Percentiles rank a stretch among this genome's conserved stretches.
phyloP scores from a whole-genome alignment of 2,888 invertebrate genomes.

The Amiota minor region DNA sequence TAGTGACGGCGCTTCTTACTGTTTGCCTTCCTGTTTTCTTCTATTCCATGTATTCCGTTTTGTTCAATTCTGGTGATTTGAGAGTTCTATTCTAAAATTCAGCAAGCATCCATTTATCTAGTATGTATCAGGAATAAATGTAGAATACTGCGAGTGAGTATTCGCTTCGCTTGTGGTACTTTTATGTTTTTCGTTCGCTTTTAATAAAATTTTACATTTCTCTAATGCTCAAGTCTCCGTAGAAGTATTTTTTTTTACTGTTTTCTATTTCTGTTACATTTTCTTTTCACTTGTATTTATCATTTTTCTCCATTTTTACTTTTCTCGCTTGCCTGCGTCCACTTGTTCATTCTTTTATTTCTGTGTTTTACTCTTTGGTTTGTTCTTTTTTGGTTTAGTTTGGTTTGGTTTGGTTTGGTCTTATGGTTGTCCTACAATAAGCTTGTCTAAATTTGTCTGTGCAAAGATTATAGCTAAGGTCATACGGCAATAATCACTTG shows the following conservation, averaged over 20 bases:
- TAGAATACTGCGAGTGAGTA: not conserved
- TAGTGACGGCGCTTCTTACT: too few species aligned
- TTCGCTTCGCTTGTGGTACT: not conserved
- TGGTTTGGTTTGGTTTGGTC: not conserved
- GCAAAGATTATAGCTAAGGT: constrained; percentile 53
- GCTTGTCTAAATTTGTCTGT: constrained; percentile 27
- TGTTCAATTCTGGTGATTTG: not conserved
- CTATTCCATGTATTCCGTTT: not conserved
- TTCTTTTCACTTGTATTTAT: not conserved
- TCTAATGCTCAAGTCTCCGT: constrained; percentile 4
- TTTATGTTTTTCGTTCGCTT: not conserved
- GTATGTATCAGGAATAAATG: too few species aligned
- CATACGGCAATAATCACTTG: constrained; percentile 29
- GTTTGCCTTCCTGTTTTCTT: too few species aligned
- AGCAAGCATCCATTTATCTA: too few species aligned
- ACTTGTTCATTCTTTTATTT: not conserved
- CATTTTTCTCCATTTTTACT: not conserved
- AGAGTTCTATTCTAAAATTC: too few species aligned
- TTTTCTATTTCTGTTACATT: constrained; percentile 6
- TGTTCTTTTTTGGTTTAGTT: not conserved
- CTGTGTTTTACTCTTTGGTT: too few species aligned
- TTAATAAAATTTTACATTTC: constrained; percentile 40
- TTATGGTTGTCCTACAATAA: constrained; percentile 1
- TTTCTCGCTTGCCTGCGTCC: not conserved
- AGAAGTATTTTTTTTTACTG: constrained; percentile 2